phyloP scores from a whole-genome alignment of 2,888 invertebrate species.

The Pristionchus entomophagus region DNA sequence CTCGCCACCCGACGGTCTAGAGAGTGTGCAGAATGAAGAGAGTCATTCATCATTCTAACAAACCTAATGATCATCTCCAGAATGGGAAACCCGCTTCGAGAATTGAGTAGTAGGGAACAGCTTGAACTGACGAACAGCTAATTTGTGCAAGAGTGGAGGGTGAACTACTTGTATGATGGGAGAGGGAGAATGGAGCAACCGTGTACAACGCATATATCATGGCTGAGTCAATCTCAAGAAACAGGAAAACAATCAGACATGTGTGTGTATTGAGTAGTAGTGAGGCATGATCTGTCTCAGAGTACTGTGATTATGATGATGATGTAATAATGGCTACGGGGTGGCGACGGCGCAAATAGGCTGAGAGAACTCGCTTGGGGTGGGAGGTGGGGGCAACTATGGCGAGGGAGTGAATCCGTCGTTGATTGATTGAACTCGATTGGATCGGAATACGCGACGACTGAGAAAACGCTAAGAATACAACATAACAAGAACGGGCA shows the following conservation, averaged over 20 bases:
- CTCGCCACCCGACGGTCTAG: no score
- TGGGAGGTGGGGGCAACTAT: not conserved
- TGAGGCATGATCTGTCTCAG: not conserved
- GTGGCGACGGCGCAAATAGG: not conserved
- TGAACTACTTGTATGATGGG: constrained; percentile 32
- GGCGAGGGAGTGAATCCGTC: constrained; percentile 32
- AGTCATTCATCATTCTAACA: no score
- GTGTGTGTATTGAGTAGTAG: not conserved
- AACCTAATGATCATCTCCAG: constrained; percentile 32
- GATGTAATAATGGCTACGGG: constrained; percentile 21
- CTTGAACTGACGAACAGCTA: not conserved
- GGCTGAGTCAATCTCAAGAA: constrained; percentile 22
- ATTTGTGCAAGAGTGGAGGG: not conserved
- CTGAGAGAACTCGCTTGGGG: constrained; percentile 3
- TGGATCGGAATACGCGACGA: not conserved
- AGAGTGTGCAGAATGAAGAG: no score
- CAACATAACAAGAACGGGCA: constrained; percentile 4
- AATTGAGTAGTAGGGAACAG: not conserved
- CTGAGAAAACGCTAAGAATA: not conserved
- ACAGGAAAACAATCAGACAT: not conserved
- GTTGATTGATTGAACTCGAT: constrained; percentile 13
- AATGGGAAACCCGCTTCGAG: constrained; percentile 1
- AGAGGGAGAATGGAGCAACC: constrained; percentile 30
- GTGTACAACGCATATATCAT: constrained; percentile 28
- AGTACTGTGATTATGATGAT: not conserved